These are phyloP conservation scores for Spicauda simplicius DNA, from an alignment of 2,888 invertebrate species.

Conservation along the genomic window DNA sequence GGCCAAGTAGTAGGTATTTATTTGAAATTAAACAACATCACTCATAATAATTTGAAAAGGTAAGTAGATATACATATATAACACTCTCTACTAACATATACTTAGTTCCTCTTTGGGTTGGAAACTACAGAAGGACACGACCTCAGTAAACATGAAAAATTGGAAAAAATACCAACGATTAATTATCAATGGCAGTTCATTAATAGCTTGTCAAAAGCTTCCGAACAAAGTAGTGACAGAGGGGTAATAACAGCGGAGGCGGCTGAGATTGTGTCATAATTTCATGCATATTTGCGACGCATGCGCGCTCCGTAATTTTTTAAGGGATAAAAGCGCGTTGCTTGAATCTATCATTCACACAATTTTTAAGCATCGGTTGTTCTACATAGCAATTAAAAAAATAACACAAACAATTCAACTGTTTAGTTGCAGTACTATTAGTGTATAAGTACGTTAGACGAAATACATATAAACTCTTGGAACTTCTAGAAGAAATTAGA, in stretches of 20 bases:
- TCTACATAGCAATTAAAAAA: not conserved
- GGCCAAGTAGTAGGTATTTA: too few relatives aligned
- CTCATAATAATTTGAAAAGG: too few relatives aligned
- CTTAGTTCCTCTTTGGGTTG: slow-evolving; percentile 1
- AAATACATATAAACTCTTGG: not conserved
- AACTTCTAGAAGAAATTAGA: not conserved
- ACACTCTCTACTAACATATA: too few relatives aligned
- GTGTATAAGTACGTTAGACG: too few relatives aligned
- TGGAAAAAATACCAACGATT: not conserved
- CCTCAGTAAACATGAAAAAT: not conserved
- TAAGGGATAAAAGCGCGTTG: slow-evolving; percentile 32
- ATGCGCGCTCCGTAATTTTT: slow-evolving; percentile 27
- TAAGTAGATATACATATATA: too few relatives aligned
- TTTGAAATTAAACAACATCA: too few relatives aligned
- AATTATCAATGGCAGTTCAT: slow-evolving; percentile 28
- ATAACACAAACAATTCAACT: not conserved
- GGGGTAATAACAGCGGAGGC: slow-evolving; percentile 17
- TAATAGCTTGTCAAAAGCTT: slow-evolving; percentile 32
- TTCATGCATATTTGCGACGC: slow-evolving; percentile 30
- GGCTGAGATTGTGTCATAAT: slow-evolving; percentile 21
- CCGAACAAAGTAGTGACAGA: slow-evolving; percentile 8
- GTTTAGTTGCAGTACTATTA: too few relatives aligned
- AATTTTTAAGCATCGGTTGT: slow-evolving; percentile 12
- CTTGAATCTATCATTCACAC: slow-evolving; percentile 24
- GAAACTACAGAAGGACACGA: not conserved